Percentiles rank a stretch among this genome's conserved stretches.
phyloP scores from a whole-genome alignment of 2,113 vertebrate species.

The Morone chrysops region DNA sequence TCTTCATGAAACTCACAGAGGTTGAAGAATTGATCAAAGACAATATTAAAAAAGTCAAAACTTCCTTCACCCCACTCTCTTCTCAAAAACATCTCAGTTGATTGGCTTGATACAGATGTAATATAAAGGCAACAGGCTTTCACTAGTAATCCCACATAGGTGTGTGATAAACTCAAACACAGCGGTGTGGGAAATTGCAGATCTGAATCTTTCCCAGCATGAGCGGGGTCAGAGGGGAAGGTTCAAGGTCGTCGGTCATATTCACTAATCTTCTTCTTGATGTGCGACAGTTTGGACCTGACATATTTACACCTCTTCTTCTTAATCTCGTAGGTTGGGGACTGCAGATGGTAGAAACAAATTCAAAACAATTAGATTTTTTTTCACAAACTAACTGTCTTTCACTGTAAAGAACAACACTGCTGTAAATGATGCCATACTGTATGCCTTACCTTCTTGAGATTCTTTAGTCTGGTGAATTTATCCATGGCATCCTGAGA shows the following conservation, averaged over 20 bases:
- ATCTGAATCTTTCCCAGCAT: background rate
- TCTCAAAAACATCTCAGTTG: constrained; percentile 2
- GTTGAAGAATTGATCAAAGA: constrained; percentile 18
- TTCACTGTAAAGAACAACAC: background rate
- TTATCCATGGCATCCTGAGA: constrained; percentile 83
- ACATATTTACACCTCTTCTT: constrained; percentile 87
- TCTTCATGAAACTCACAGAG: constrained; percentile 17
- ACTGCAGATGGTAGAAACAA: constrained; percentile 73
- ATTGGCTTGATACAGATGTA: constrained; percentile 8
- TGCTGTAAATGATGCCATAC: background rate
- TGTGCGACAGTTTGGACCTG: constrained; percentile 87
- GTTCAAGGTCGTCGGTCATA: constrained; percentile 85
- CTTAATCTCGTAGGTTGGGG: constrained; percentile 88
- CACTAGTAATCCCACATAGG: background rate
- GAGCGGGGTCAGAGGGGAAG: background rate
- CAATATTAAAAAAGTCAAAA: background rate
- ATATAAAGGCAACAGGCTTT: background rate
- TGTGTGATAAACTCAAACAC: constrained; percentile 8
- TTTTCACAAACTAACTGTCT: background rate
- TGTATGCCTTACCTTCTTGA: constrained; percentile 81
- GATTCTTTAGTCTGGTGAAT: constrained; percentile 83
- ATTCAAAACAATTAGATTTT: background rate
- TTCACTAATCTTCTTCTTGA: constrained; percentile 90
- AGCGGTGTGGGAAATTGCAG: background rate
- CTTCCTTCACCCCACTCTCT: background rate